These are phyloP conservation scores for Willisornis vidua DNA, from an alignment of 2,113 vertebrate species.

Conservation along the genomic window DNA sequence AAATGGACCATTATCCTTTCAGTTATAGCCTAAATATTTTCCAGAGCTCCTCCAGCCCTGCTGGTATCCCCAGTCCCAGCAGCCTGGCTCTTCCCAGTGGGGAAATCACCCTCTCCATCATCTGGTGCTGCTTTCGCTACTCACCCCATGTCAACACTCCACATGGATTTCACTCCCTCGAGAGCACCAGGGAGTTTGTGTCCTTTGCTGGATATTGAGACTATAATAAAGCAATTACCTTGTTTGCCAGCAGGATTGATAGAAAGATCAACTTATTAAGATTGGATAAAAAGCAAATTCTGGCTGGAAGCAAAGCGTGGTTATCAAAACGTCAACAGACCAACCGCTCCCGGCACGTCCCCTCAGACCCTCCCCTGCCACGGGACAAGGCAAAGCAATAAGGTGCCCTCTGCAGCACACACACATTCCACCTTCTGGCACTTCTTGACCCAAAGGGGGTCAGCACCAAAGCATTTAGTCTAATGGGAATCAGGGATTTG, in stretches of 20 bases:
- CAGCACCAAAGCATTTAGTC: accelerated
- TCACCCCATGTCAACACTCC: background rate
- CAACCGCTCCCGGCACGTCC: background rate
- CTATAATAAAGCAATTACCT: background rate
- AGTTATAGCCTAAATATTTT: background rate
- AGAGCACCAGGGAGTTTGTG: background rate
- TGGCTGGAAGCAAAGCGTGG: background rate
- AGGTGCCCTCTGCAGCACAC: constrained; percentile 32
- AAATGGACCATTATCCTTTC: background rate
- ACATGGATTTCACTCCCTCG: accelerated
- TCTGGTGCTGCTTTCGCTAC: accelerated
- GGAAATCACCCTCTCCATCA: background rate
- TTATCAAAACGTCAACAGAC: background rate
- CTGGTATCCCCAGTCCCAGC: background rate
- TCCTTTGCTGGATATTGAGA: background rate
- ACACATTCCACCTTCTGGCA: background rate
- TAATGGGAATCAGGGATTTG: accelerated
- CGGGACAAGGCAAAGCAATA: background rate
- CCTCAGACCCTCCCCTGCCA: background rate
- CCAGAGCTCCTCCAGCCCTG: background rate
- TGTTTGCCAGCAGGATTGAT: constrained; percentile 6
- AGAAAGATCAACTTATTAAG: background rate
- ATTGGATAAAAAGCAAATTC: background rate
- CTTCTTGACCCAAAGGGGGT: background rate
- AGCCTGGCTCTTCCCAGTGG: background rate